Conservation (phyloP, 2,888 invertebrate genomes). For the Pomacea canaliculata region DNA sequence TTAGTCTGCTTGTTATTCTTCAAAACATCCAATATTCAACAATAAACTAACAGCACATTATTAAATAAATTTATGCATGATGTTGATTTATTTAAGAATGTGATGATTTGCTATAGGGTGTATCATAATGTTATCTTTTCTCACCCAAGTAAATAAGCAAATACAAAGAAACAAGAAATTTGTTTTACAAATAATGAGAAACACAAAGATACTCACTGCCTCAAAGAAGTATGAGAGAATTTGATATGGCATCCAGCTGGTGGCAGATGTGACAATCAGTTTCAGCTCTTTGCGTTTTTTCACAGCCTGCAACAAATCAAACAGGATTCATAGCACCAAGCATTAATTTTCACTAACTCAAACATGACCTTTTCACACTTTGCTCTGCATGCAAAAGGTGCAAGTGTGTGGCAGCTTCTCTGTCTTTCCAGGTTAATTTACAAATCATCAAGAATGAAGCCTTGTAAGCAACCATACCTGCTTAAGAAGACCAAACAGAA, state of each 20-base stretch:
- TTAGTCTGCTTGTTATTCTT: not conserved
- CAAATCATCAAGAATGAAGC: too few relatives aligned
- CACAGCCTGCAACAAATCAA: conserved; percentile 76
- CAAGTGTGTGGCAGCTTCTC: too few relatives aligned
- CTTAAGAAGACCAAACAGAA: conserved; percentile 84
- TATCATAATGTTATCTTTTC: too few relatives aligned
- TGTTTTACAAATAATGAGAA: too few relatives aligned
- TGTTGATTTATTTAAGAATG: too few relatives aligned
- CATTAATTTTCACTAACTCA: not conserved
- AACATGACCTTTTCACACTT: not conserved
- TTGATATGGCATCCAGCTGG: conserved; percentile 98
- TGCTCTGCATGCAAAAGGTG: not conserved
- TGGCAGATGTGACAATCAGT: conserved; percentile 98
- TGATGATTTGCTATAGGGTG: too few relatives aligned
- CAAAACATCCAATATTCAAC: not conserved
- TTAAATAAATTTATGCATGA: too few relatives aligned
- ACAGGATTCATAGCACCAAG: not conserved
- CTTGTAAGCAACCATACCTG: conserved; percentile 42
- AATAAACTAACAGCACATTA: too few relatives aligned
- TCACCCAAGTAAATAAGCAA: too few relatives aligned
- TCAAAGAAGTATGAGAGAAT: conserved; percentile 99
- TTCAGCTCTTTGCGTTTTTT: conserved; percentile 94
- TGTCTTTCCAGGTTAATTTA: too few relatives aligned
- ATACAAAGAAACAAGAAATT: too few relatives aligned
- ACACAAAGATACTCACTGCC: conserved; percentile 73